Base-by-base conservation (phyloP, 1,140 invertebrate genomes). In the Cydia fagiglandana region DNA sequence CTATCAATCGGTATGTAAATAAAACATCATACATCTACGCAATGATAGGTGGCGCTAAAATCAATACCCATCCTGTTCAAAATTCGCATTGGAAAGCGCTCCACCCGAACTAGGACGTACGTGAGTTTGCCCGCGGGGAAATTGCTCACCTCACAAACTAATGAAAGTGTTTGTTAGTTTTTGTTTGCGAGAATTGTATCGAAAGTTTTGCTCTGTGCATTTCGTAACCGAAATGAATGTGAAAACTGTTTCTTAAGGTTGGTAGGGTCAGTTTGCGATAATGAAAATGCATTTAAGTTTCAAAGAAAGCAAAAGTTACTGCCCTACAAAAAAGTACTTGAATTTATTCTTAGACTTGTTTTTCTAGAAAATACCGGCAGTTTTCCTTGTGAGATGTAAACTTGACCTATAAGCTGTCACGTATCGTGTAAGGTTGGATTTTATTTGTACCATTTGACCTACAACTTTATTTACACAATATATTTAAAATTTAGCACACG, bases 71-170 rank as follows among this genome's bases (percentile, higher is more conserved):
- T 68, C 66, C 64, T 64, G 13, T 61, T 75, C 74, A 73, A 68
- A 79, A 79, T 81, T 75, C 73, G 76, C 77, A 41, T 82, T 82
- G 79, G 80, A 82, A 82, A 82, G 80, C 78, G 78, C 61, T 24
- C 61, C 74, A 30, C 38, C 76, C 64, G 74, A 82, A 77, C 78
- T 81, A 45, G 78, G 45, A 75, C 80, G 78, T 77, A 81, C 80
- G 80, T 79, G 80, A 77, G 78, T 77, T 76, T 76, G 64, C 68
- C 75, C 70, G 68, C 66, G 66, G 66, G 66, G 66, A 70, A 41
- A 70, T 70, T 38, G 30, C 66, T 38, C 66, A 70, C 50, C n/a
- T 53, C 15, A 53, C 28, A 28, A 7, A 9, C 66, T 70, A 70
- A 70, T 38, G 66, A 70, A 70, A 70, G 66, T 38, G 66, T 38